A percentile compares a stretch with the other conserved stretches of the same genome.
These are phyloP conservation scores for Strigops habroptila DNA, from an alignment of 2,113 vertebrate genomes.

Conservation along the genomic window DNA sequence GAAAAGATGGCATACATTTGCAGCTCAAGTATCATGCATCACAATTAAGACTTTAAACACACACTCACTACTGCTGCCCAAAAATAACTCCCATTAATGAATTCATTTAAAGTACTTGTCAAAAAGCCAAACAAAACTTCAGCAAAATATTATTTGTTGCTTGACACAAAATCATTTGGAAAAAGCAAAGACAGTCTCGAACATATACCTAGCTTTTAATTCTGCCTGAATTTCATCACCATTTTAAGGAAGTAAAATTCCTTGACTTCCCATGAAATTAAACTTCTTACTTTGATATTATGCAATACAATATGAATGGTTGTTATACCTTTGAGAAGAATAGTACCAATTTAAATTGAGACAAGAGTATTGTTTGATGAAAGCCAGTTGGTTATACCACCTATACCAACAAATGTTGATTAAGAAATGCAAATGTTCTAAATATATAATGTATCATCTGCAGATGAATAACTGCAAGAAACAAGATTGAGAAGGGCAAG, in stretches of 20 bases:
- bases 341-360: neutral
- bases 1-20: neutral
- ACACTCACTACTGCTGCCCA: neutral
- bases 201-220: neutral
- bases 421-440: neutral
- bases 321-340: neutral
- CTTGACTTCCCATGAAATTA: neutral
- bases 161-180: neutral
- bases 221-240: neutral
- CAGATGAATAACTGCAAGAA: neutral
- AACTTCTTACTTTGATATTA: neutral
- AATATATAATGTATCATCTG: neutral
- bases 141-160: neutral
- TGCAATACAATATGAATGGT: neutral
- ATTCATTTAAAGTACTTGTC: neutral
- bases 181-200: neutral
- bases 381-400: neutral
- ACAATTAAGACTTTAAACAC: neutral
- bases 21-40: neutral
- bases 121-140: neutral
- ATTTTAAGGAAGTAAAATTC: neutral
- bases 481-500: neutral
- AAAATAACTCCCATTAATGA: constrained; percentile 4
- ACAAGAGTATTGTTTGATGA: neutral
- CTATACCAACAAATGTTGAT: neutral